Base-by-base conservation (phyloP, 2,113 vertebrate species). In the Menura novaehollandiae region DNA sequence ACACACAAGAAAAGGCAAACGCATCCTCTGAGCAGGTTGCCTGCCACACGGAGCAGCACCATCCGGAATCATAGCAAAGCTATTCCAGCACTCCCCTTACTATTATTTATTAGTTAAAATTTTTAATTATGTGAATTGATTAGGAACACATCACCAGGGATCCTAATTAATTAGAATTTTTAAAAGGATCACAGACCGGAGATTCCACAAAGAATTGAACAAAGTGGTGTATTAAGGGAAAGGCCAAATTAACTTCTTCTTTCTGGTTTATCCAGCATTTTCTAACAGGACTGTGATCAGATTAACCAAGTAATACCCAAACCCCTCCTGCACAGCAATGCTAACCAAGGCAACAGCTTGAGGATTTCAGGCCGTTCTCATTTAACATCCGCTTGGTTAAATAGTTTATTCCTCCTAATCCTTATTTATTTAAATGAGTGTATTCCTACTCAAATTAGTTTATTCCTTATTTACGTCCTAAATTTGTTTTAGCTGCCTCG, bases 121-220 rank as follows among this genome's bases (percentile, higher is more conserved):
- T 96, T 97, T 97, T 97, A 97, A 97, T 98, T 96, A 93, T 93
- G 80, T 74, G 94, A 96, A 81, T 94, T 95, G 94, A 94, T 93
- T 95, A 95, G 91, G 87, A 95, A 96, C 67, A 52, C 73, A 86
- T 87, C 98, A 92, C 96, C 78, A 78, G 96, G 90, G 97, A 96
- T 89, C 64, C 89, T 95, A 92, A 93, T 93, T 96, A 96, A 97
- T 97, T 92, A 91, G 93, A 96, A 95, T 87, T 97, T 94, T 94
- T 24, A 87, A 93, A 95, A 96, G 94, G 95, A 95, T 94, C 93
- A 92, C 30, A 64, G 97, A 97, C 91, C 49, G 27, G 72, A 88
- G 88, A 67, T 93, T 94, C 93, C 64, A 89, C 74, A 82, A 88
- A 95, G 94, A 96, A 94, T 80, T 91, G 76, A 60, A 86, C 80